phyloP scores from a whole-genome alignment of 2,797 vertebrate species.

The Eulemur mongoz region DNA sequence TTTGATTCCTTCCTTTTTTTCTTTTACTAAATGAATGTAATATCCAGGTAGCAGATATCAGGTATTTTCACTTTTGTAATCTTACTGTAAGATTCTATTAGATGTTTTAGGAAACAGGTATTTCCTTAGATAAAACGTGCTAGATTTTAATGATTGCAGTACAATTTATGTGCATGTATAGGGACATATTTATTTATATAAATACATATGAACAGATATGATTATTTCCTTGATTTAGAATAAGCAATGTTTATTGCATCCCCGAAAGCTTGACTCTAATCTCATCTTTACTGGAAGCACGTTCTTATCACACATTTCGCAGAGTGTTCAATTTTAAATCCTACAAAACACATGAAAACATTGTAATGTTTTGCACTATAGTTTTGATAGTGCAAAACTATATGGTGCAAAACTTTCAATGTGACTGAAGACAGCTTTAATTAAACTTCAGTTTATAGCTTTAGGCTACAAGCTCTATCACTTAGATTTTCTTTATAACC shows the following conservation, averaged over 20 bases:
- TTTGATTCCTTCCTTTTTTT: background rate
- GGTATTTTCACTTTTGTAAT: background rate
- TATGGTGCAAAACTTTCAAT: background rate
- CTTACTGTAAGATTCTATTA: background rate
- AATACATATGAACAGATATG: background rate
- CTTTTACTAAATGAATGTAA: background rate
- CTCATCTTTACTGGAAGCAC: background rate
- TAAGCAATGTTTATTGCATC: background rate
- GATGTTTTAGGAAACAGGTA: background rate
- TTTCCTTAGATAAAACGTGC: background rate
- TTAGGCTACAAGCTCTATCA: constrained; percentile 61
- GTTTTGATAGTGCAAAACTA: background rate
- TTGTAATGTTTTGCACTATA: constrained; percentile 37
- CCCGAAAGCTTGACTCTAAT: constrained; percentile 29
- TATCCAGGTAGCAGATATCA: background rate
- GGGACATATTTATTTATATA: background rate
- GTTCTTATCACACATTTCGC: constrained; percentile 39
- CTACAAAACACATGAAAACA: constrained; percentile 43
- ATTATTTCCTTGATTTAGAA: background rate
- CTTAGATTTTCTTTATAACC: constrained; percentile 63
- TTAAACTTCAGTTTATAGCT: constrained; percentile 76
- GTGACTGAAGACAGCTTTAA: constrained; percentile 75
- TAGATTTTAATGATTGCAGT: background rate
- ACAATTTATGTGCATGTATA: background rate
- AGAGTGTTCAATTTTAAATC: constrained; percentile 43